phyloP scores from a whole-genome alignment of 2,113 vertebrate species.

The Taurulus bubalis region DNA sequence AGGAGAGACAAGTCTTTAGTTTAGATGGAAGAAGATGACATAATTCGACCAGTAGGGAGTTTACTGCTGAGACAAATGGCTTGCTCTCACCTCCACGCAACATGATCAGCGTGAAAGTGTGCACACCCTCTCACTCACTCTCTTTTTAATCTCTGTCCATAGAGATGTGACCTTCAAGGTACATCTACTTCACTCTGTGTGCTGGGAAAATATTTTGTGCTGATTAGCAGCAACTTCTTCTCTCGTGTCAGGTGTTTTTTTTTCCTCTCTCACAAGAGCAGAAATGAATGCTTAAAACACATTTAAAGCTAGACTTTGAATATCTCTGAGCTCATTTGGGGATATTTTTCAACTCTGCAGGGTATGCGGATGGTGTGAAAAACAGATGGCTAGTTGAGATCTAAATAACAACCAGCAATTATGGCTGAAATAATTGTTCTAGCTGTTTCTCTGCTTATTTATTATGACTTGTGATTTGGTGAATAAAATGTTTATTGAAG shows the following conservation, averaged over 20 bases:
- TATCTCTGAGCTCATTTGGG: slow-evolving; percentile 3
- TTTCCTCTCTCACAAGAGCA: slow-evolving; percentile 29
- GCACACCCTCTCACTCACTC: neutral
- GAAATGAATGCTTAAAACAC: slow-evolving; percentile 9
- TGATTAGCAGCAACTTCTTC: slow-evolving; percentile 51
- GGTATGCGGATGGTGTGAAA: neutral
- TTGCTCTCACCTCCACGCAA: slow-evolving; percentile 34
- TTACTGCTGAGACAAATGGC: slow-evolving; percentile 60
- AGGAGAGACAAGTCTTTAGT: neutral
- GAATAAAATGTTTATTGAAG: neutral
- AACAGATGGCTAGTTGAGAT: neutral
- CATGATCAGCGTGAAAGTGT: slow-evolving; percentile 52
- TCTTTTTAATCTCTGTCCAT: slow-evolving; percentile 10
- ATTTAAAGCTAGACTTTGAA: slow-evolving; percentile 20
- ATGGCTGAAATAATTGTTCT: neutral
- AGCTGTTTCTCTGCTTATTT: neutral
- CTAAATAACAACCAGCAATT: neutral
- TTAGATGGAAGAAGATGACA: slow-evolving; percentile 18
- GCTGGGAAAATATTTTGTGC: slow-evolving; percentile 36
- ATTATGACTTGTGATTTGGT: neutral
- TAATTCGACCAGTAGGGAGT: slow-evolving; percentile 17
- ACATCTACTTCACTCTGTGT: slow-evolving; percentile 27
- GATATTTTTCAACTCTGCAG: neutral
- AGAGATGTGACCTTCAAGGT: slow-evolving; percentile 61
- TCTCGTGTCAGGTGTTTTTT: slow-evolving; percentile 15